Percentiles rank a stretch among this genome's conserved stretches.
Conservation (phyloP, 2,888 invertebrate genomes). For the Amaurobius ferox region DNA sequence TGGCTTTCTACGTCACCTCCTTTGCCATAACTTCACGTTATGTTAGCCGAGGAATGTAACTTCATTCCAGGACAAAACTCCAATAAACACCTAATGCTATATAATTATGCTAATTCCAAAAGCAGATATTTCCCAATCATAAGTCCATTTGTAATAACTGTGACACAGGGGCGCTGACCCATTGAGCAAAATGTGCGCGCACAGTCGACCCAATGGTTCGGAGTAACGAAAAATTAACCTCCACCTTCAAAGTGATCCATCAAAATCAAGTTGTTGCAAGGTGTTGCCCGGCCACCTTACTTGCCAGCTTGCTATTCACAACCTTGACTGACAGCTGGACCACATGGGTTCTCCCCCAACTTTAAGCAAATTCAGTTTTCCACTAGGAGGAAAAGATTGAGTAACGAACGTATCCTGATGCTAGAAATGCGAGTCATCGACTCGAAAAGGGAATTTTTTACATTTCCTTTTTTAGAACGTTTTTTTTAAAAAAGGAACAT, state of each 20-base stretch:
- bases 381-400: too few species aligned
- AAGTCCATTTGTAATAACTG: conserved; percentile 59
- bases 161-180: neutral
- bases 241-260: conserved; percentile 56
- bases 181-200: neutral
- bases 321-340: neutral
- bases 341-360: neutral
- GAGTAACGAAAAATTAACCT: conserved; percentile 68
- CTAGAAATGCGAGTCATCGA: too few species aligned
- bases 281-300: conserved; percentile 47
- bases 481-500: too few species aligned
- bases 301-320: neutral
- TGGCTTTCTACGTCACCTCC: too few species aligned
- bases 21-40: neutral
- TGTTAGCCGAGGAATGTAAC: neutral
- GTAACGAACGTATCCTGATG: too few species aligned
- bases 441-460: too few species aligned
- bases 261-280: conserved; percentile 63
- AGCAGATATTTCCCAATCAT: conserved; percentile 49
- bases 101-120: conserved; percentile 58
- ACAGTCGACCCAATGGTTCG: neutral
- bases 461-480: too few species aligned
- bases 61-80: neutral
- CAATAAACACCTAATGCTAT: conserved; percentile 35
- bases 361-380: too few species aligned